These are phyloP conservation scores for Vulpes ferrilata DNA, from an alignment of 2,113 vertebrate species.

Conservation along the genomic window DNA sequence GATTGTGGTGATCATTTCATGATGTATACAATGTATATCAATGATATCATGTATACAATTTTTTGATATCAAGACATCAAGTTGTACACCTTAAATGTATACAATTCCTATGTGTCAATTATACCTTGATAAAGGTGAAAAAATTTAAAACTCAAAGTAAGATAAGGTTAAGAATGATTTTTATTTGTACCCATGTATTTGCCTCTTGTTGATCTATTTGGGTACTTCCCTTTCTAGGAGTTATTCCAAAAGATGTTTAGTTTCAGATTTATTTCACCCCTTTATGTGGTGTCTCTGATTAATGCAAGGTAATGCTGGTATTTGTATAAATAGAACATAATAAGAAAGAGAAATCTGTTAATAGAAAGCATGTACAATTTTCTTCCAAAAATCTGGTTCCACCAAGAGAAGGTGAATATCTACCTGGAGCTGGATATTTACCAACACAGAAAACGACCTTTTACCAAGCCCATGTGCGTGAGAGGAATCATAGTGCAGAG, in stretches of 20 bases:
- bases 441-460: neutral
- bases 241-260: neutral
- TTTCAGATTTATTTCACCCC: neutral
- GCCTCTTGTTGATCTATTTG: neutral
- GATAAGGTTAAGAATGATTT: neutral
- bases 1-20: neutral
- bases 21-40: neutral
- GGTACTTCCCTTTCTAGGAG: neutral
- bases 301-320: neutral
- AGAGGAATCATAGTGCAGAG: neutral
- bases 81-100: neutral
- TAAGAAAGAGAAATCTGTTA: neutral
- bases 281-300: neutral
- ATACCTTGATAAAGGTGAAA: neutral
- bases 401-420: neutral
- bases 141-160: neutral
- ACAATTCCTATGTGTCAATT: neutral
- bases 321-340: neutral
- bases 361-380: neutral
- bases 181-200: neutral
- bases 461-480: neutral
- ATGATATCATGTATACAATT: neutral
- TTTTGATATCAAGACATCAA: neutral
- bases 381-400: neutral
- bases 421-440: neutral